Percentiles rank a stretch among this genome's conserved stretches.
These are phyloP conservation scores for Chlorodrepanis virens DNA, from an alignment of 2,113 vertebrate genomes.

Conservation along the genomic window DNA sequence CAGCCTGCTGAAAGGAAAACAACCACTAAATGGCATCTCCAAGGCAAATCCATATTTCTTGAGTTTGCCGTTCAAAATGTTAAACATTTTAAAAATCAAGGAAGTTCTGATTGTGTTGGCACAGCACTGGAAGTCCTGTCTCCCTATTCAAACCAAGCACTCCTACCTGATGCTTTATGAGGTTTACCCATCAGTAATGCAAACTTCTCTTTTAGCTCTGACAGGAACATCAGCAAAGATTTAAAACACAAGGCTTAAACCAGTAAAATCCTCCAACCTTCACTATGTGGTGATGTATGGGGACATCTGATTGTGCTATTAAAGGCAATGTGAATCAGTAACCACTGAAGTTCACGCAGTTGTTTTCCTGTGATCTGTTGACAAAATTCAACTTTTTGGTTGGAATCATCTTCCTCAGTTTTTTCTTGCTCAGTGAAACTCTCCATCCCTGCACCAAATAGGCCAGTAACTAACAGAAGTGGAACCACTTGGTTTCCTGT, in stretches of 20 bases:
- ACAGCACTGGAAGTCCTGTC: background rate
- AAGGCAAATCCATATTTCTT: background rate
- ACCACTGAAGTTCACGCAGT: background rate
- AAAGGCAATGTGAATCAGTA: background rate
- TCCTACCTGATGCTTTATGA: background rate
- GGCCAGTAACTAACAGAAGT: background rate
- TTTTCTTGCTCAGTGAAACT: background rate
- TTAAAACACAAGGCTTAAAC: background rate
- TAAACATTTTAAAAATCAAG: background rate
- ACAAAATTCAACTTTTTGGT: background rate
- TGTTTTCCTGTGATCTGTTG: fast-evolving
- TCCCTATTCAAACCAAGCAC: background rate
- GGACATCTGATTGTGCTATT: background rate
- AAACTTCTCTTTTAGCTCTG: background rate
- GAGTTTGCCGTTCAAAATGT: background rate
- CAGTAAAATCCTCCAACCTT: background rate
- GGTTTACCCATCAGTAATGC: background rate
- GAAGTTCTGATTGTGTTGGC: background rate
- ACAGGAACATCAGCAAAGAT: background rate
- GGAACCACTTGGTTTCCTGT: background rate
- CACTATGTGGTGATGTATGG: background rate
- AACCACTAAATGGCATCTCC: background rate
- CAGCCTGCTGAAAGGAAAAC: background rate
- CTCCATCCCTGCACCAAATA: background rate
- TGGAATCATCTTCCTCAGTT: background rate